Evolutionary conservation across 2,113 vertebrate species (phyloP).

Genomic region (Salvelinus namaycush): DNA sequence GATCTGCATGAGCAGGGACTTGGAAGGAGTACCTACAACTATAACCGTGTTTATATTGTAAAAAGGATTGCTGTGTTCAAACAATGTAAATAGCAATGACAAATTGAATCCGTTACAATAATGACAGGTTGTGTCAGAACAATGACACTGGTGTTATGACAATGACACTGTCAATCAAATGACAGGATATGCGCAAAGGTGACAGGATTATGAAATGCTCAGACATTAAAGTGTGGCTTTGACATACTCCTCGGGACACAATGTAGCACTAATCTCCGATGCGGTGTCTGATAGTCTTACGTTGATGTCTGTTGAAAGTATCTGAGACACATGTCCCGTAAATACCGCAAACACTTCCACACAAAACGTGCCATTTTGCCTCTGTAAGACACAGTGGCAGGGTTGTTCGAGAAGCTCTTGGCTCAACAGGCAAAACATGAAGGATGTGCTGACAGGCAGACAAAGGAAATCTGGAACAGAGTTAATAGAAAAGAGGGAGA

Average conservation of each 20-base stretch:
- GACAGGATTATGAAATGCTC: no score
- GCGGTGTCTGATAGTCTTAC: no score
- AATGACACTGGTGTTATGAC: neutral
- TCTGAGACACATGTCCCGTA: neutral
- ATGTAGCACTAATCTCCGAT: no score
- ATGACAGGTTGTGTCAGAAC: neutral
- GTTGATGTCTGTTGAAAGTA: no score
- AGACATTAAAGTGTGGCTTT: no score
- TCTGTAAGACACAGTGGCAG: neutral
- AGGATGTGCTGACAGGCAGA: no score
- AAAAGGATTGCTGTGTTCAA: neutral
- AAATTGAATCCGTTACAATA: neutral
- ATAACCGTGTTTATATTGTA: neutral
- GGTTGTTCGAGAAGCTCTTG: neutral
- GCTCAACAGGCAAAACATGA: neutral
- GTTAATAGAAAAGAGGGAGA: slow-evolving; percentile 1
- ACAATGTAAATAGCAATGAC: neutral
- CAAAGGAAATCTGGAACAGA: neutral
- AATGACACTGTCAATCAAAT: no score
- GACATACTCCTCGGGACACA: no score
- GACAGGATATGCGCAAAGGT: no score
- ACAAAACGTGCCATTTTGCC: neutral
- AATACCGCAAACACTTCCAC: neutral
- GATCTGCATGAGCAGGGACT: no score
- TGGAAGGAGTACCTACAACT: no score